Conservation (phyloP, 1,140 invertebrate species). For the Bursaphelenchus mucronatus region DNA sequence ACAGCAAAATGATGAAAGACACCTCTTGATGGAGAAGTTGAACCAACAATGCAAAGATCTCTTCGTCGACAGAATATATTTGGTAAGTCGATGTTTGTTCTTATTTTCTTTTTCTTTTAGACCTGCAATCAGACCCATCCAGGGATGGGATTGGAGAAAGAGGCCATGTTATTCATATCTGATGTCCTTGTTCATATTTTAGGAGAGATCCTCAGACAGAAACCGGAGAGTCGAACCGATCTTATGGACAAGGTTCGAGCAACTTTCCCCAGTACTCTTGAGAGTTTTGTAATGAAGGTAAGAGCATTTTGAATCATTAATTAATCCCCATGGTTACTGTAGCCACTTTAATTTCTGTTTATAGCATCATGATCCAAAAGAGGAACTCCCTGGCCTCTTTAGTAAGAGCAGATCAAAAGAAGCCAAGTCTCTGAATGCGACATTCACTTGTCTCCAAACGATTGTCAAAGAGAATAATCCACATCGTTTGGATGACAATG, state of each 20-base stretch:
- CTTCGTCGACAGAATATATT: conserved; percentile 31
- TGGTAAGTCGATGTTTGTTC: conserved; percentile 10
- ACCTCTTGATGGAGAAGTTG: conserved; percentile 20
- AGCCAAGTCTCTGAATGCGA: conserved; percentile 20
- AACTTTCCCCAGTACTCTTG: conserved; percentile 31
- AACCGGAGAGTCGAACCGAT: conserved; percentile 25
- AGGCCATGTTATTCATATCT: conserved; percentile 33
- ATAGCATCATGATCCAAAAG: conserved; percentile 30
- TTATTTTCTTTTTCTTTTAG: conserved; percentile 23
- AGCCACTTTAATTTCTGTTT: background rate
- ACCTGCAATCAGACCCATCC: conserved; percentile 35
- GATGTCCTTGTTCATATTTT: conserved; percentile 36
- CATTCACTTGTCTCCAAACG: conserved; percentile 18
- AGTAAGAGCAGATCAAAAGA: conserved; percentile 37
- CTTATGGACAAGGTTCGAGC: conserved; percentile 33
- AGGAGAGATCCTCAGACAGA: conserved; percentile 31
- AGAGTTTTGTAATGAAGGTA: conserved; percentile 36
- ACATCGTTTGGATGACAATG: conserved; percentile 28
- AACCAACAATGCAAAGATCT: conserved; percentile 28
- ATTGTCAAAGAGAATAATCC: conserved; percentile 31
- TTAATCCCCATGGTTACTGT: background rate
- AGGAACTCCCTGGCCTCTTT: conserved; percentile 21
- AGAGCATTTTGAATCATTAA: conserved; percentile 5
- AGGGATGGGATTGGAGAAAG: conserved; percentile 39
- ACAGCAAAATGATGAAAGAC: no score